A percentile compares a stretch with the other conserved stretches of the same genome.
phyloP scores from a whole-genome alignment of 2,888 invertebrate species.

The Suillia variegata region DNA sequence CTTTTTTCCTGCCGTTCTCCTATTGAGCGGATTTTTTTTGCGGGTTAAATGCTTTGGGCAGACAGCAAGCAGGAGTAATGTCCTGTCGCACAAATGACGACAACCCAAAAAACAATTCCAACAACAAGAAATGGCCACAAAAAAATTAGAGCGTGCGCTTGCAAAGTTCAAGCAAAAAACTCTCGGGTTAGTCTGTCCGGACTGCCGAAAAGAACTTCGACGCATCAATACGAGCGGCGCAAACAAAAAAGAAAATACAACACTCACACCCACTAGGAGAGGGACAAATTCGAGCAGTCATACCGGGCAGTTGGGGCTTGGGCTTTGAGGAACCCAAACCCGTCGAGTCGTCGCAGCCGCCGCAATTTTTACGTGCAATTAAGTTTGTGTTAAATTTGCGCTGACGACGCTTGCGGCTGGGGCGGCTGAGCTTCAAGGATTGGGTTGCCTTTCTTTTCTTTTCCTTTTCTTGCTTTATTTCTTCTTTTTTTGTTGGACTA shows the following conservation, averaged over 20 bases:
- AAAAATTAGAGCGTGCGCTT: neutral
- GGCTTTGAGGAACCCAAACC: too few relatives aligned
- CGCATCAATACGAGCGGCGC: neutral
- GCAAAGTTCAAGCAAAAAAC: neutral
- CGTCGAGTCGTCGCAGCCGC: too few relatives aligned
- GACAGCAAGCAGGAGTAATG: conserved; percentile 14
- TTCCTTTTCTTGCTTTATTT: neutral
- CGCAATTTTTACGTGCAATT: conserved; percentile 10
- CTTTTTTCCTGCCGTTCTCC: neutral
- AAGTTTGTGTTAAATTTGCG: neutral
- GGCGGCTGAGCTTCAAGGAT: too few relatives aligned
- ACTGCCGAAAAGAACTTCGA: neutral
- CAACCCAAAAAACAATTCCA: neutral
- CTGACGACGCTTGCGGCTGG: neutral
- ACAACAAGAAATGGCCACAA: neutral
- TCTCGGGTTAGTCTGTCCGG: neutral
- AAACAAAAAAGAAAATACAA: neutral
- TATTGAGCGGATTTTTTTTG: too few relatives aligned
- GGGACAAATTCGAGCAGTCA: too few relatives aligned
- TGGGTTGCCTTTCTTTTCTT: neutral
- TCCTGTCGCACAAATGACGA: conserved; percentile 5
- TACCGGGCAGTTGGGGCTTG: too few relatives aligned
- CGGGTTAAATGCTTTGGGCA: too few relatives aligned
- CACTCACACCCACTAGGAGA: neutral
- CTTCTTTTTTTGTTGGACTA: neutral